Evolutionary conservation across 2,113 vertebrate species (phyloP), one percentile per base, ranked within the genome.

Genomic region (Phrynosoma platyrhinos): DNA sequence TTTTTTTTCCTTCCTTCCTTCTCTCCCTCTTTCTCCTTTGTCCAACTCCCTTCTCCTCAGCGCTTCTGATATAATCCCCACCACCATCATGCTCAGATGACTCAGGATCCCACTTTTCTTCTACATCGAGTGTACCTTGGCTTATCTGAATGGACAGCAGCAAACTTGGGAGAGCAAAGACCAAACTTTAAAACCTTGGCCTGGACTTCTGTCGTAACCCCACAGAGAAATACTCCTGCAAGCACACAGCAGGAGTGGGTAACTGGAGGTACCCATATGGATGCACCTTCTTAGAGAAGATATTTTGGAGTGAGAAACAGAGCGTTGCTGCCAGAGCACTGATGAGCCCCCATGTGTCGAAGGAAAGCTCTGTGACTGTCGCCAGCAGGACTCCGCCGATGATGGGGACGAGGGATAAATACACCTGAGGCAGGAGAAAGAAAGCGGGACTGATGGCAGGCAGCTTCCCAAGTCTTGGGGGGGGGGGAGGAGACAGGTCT

Each of bases 261-360:
- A 47, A 4, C 47, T 47, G 47, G 47, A 47, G 5, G 5, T 47
- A 7, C 47, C 55, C 36, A 18, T 32, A 12, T 7, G 74, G 5
- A 47, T 7, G 30, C 18, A 99, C 99, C 98, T 99, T 99, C 95
- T 99, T 99, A 1, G 99, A 99, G 97, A 99, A 99, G 93, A 99
- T 99, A 93, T 99, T 99, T 96, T 99, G 99, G 68, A 99, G 97
- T 0, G 99, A 99, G 95, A 99, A 99, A 95, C 99, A 99, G 55
- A 99, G 97, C 0, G 98, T 99, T 68, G 98, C 98, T 7, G 98
- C 98, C 20, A 99, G 97, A 0, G 99, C 99, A 1, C 99, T 99
- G 96, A 99, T 95, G 27, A 99, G 97, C 10, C 99, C 99, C 83
- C 98, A 99, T 76, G 98, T 92, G 92, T 99, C 98, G 75, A 99